phyloP scores from a whole-genome alignment of 1,140 invertebrate species.

The Psix sp. region DNA sequence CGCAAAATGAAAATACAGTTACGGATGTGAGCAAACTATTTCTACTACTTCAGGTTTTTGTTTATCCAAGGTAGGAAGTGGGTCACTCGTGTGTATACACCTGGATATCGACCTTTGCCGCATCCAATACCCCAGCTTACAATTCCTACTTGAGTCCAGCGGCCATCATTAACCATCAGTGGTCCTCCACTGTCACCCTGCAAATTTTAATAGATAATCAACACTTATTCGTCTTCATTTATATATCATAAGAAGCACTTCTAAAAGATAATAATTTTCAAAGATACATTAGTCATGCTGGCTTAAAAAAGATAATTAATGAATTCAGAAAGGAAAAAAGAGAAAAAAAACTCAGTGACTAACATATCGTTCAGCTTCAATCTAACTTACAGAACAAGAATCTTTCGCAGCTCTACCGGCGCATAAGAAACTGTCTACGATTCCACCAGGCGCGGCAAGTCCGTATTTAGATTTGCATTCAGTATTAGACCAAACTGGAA shows the following conservation, averaged over 20 bases:
- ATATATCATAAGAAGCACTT: no score
- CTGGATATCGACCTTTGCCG: slow-evolving; percentile 92
- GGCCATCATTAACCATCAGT: slow-evolving; percentile 87
- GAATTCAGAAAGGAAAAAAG: no score
- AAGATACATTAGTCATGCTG: slow-evolving; percentile 6
- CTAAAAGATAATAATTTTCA: slow-evolving; percentile 7
- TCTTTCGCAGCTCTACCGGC: slow-evolving; percentile 89
- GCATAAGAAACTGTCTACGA: slow-evolving; percentile 91
- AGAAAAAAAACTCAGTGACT: no score
- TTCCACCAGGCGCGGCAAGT: slow-evolving; percentile 89
- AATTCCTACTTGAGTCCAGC: slow-evolving; percentile 91
- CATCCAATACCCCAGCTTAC: slow-evolving; percentile 96
- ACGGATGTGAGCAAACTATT: slow-evolving; percentile 30
- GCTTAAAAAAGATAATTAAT: no score
- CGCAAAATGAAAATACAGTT: slow-evolving; percentile 18
- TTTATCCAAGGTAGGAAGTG: slow-evolving; percentile 88
- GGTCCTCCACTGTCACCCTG: slow-evolving; percentile 96
- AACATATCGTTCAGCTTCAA: no score
- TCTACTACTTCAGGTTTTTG: slow-evolving; percentile 80
- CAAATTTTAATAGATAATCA: slow-evolving; percentile 29
- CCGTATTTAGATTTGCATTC: slow-evolving; percentile 90
- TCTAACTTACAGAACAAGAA: slow-evolving; percentile 89
- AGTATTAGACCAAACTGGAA: slow-evolving; percentile 88
- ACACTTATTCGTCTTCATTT: no score
- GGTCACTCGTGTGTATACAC: slow-evolving; percentile 89